These are phyloP conservation scores for Saccopteryx leptura DNA, from an alignment of 2,113 vertebrate genomes.

Conservation along the genomic window DNA sequence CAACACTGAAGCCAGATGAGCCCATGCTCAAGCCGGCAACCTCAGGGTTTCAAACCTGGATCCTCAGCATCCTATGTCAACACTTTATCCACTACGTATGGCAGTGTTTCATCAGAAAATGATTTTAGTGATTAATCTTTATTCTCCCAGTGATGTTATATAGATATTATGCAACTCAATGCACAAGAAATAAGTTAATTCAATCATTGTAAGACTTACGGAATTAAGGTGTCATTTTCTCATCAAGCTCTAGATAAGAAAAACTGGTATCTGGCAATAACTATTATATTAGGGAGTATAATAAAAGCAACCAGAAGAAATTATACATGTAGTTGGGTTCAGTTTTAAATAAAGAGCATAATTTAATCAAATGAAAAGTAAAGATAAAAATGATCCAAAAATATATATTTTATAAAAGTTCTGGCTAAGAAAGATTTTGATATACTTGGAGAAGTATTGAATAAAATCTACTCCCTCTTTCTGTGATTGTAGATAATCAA, in stretches of 20 bases:
- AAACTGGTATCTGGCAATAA: neutral
- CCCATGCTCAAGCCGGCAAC: too few relatives aligned
- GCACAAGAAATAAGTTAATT: neutral
- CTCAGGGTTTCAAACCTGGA: too few relatives aligned
- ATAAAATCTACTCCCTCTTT: neutral
- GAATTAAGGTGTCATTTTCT: conserved; percentile 2
- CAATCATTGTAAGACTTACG: neutral
- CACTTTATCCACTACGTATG: too few relatives aligned
- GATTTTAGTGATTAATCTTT: neutral
- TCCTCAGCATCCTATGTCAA: too few relatives aligned
- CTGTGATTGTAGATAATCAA: neutral
- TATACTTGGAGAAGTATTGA: neutral
- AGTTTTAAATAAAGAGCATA: neutral
- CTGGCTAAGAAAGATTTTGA: neutral
- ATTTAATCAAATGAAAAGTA: neutral
- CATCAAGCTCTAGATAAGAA: neutral
- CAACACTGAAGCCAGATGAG: too few relatives aligned
- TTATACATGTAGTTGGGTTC: neutral
- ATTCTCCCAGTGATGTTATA: neutral
- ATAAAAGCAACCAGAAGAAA: neutral
- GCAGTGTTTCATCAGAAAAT: neutral
- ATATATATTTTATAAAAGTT: neutral
- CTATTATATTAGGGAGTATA: neutral
- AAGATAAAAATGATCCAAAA: neutral
- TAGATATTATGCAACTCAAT: neutral